Conservation (phyloP, 2,888 invertebrate species). For the Xestia rhomboidea region DNA sequence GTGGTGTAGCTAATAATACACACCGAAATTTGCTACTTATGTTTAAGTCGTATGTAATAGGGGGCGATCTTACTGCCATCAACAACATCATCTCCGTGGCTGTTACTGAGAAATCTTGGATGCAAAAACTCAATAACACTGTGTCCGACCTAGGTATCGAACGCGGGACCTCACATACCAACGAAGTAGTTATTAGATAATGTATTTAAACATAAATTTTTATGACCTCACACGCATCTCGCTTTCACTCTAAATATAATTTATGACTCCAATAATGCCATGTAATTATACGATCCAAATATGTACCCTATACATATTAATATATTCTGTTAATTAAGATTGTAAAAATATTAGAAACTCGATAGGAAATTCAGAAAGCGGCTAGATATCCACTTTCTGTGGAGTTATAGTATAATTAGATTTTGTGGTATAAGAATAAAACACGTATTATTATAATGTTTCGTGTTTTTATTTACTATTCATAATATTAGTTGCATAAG, state of each 20-base stretch:
- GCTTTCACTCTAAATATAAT: conserved; percentile 57
- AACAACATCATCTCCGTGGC: neutral
- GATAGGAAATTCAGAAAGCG: conserved; percentile 44
- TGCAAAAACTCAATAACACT: neutral
- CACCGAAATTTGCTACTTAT: neutral
- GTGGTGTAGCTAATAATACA: neutral
- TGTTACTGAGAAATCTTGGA: neutral
- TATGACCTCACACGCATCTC: conserved; percentile 27
- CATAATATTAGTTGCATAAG: neutral
- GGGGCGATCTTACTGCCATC: neutral
- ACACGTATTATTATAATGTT: neutral
- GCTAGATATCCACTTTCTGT: conserved; percentile 17
- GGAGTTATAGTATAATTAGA: neutral
- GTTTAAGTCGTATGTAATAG: neutral
- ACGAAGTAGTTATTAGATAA: neutral
- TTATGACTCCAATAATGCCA: conserved; percentile 50
- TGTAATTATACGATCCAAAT: conserved; percentile 51
- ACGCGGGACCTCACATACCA: neutral
- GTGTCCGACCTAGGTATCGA: neutral
- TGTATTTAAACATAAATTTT: conserved; percentile 18
- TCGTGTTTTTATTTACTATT: neutral
- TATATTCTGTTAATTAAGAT: conserved; percentile 50
- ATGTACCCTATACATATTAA: conserved; percentile 28
- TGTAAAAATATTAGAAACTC: conserved; percentile 55
- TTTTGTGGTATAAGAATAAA: neutral